These are phyloP conservation scores for Ctena decussata DNA, from an alignment of 2,888 invertebrate genomes.

Conservation along the genomic window DNA sequence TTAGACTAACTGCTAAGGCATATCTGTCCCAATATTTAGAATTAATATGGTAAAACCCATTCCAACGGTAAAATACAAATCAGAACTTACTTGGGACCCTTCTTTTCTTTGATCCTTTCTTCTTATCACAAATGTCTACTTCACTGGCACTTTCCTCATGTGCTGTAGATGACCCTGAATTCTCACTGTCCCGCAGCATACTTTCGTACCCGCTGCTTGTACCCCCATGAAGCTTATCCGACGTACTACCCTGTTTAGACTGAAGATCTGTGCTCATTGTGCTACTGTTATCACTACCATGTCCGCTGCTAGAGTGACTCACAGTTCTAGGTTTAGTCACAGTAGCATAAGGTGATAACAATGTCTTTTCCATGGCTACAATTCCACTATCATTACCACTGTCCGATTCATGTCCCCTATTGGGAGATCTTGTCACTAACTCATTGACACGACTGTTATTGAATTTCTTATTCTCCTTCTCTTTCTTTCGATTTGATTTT, in stretches of 20 bases:
- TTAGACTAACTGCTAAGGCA: too few relatives aligned
- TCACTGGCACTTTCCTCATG: slow-evolving; percentile 87
- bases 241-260: slow-evolving; percentile 76
- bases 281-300: slow-evolving; percentile 86
- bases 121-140: slow-evolving; percentile 79
- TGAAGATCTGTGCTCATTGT: slow-evolving; percentile 80
- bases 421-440: slow-evolving; percentile 51
- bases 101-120: slow-evolving; percentile 82
- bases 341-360: slow-evolving; percentile 87
- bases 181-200: slow-evolving; percentile 94
- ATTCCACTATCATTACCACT: slow-evolving; percentile 86
- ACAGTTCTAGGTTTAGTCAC: slow-evolving; percentile 86
- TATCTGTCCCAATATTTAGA: too few relatives aligned
- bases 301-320: slow-evolving; percentile 87
- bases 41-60: too few relatives aligned
- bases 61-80: too few relatives aligned
- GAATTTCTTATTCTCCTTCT: slow-evolving; percentile 77
- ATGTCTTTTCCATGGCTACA: slow-evolving; percentile 77
- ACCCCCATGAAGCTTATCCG: slow-evolving; percentile 87
- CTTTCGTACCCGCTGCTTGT: slow-evolving; percentile 96
- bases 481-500: slow-evolving; percentile 80
- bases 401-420: slow-evolving; percentile 82
- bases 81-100: slow-evolving; percentile 73
- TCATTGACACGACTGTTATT: slow-evolving; percentile 65
- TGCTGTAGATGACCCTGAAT: slow-evolving; percentile 92